Base-by-base conservation (phyloP, 37 sponge, comb jelly and placozoan genomes). In the Ephydatia muelleri region DNA sequence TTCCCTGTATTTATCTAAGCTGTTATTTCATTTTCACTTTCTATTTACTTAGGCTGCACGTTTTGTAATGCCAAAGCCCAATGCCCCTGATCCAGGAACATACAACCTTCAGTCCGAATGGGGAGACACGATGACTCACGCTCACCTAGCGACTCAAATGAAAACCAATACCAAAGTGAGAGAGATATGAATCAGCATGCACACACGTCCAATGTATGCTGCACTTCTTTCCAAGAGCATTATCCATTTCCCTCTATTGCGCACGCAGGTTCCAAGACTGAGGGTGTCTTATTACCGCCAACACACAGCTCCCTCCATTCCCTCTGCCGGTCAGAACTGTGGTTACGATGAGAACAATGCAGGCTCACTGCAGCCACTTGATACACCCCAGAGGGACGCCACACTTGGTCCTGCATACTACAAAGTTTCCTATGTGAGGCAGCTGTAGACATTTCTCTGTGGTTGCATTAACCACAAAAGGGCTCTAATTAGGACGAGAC, bases 331-430 rank as follows among this genome's bases (percentile, higher is more conserved):
- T 0, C 85, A 91, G 83, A 88, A 78, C 72, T 90, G 87, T 67
- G 98, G 98, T 11, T 98, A 98, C 65, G 96, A 96, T 29, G 98
- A 98, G 75, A 81, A 65, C 27, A 76, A 67, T 0, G 85, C 83
- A 38, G 96, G 98, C 4, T 28, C 27, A 14, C 76, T 98, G 36
- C 80, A 88, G 25, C 94, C 96, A 34, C 98, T 96, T 66, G 67
- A 68, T 40, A 70, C 83, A 25, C 96, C 95, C 0, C 75, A 67
- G 35, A 36, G 64, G 29, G 98, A 98, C 80, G 32, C 77, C 23
- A 87, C 96, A 9, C 81, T 98, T 82, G 98, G 98, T 30, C 98
- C 98, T 23, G 98, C 98, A 12, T 98, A 94, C 86, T 98, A 98
- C 81, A 82, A 88, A 34, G 75, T 91, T 19, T 19, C 76, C 25